Base-by-base conservation (phyloP, 2,113 vertebrate species). In the Hucho hucho region DNA sequence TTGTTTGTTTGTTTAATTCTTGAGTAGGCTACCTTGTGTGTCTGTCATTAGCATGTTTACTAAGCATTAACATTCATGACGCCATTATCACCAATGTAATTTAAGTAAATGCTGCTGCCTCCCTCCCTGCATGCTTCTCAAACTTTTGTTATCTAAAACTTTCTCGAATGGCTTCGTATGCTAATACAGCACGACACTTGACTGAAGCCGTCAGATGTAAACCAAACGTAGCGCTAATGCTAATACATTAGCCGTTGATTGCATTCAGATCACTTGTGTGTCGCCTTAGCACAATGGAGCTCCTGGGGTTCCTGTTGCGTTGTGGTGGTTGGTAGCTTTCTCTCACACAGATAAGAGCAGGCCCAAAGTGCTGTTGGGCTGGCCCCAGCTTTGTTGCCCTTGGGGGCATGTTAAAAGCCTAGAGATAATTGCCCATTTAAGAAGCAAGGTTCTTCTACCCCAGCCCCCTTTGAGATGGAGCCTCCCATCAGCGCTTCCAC, bases 361-460 rank as follows among this genome's bases (percentile, higher is more conserved):
- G 9, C 7, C 20, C 22, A n/a, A 14, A 18, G 49, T 18, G 49
- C 49, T 43, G 37, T 43, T 43, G 37, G 37, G 37, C 37, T 53
- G 14, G 49, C 49, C 12, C 49, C 49, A 18, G 49, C 49, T 53
- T 53, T 53, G 49, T 53, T 18, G 49, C 49, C 49, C 49, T 53
- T 18, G 49, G 49, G 49, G 12, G 49, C 16, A 16, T 53, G 16
- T 53, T 53, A 3, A 37, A 69, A 16, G 29, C 32, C 65, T 13
- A 32, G 32, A 43, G 71, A 43, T 67, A 77, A 82, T 73, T 69
- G 64, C 75, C 68, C 12, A 63, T 71, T 73, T 25, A 64, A 4
- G 16, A 59, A 64, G 71, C 69, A 13, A 32, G 25, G 26, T 46
- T 53, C 49, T 16, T 18, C 16, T 43, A 11, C 49, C 3, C 14